Evolutionary conservation across 2,797 vertebrate genomes (phyloP).

Genomic region (Streptopelia turtur): DNA sequence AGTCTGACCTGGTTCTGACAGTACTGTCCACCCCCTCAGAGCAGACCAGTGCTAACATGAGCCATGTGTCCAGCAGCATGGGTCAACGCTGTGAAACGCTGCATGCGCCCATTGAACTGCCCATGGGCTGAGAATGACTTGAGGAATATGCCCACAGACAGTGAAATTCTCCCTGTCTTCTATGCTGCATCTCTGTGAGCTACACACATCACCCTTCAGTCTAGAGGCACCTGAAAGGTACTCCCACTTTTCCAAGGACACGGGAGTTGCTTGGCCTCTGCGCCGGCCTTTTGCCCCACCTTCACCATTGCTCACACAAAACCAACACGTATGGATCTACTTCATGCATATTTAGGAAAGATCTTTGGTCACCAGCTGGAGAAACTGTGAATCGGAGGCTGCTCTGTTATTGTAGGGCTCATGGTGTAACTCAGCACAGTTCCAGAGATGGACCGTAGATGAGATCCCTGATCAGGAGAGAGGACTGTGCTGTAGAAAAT

Average conservation of each 20-base stretch:
- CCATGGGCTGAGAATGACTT: background rate
- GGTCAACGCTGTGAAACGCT: background rate
- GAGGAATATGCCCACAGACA: background rate
- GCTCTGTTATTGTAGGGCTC: background rate
- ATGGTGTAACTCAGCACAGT: background rate
- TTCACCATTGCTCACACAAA: background rate
- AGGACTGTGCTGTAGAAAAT: background rate
- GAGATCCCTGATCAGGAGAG: background rate
- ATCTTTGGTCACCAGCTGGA: background rate
- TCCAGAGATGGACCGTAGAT: background rate
- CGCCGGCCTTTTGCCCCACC: background rate
- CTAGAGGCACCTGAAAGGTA: background rate
- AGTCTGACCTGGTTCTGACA: background rate
- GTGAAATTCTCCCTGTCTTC: background rate
- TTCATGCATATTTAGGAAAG: background rate
- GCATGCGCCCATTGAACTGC: background rate
- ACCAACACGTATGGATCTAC: background rate
- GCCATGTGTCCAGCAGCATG: background rate
- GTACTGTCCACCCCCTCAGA: fast-evolving
- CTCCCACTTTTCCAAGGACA: background rate
- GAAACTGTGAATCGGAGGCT: background rate
- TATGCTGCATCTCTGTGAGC: background rate
- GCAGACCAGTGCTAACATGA: background rate
- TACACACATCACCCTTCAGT: background rate
- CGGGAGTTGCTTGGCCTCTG: background rate